phyloP scores from a whole-genome alignment of 2,113 vertebrate genomes.

The Globicephala melas region DNA sequence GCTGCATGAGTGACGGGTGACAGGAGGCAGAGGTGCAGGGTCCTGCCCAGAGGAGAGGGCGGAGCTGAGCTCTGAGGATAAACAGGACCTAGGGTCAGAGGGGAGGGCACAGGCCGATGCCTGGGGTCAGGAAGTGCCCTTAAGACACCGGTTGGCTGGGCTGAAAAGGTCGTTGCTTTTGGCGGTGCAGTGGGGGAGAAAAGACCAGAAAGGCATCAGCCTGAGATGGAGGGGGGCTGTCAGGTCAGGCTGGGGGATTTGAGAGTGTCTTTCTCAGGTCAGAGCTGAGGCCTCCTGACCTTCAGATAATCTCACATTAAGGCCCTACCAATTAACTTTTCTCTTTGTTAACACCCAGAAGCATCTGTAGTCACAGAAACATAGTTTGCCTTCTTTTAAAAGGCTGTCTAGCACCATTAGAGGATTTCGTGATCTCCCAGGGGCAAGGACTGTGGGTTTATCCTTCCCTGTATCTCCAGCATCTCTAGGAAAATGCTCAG shows the following conservation, averaged over 20 bases:
- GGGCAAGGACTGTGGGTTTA: too few species aligned
- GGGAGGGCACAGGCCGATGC: fast-evolving
- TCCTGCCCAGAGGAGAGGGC: neutral
- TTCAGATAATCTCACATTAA: neutral
- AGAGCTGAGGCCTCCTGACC: neutral
- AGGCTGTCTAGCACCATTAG: neutral
- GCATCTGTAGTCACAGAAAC: neutral
- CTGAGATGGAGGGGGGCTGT: neutral
- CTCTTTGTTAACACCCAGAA: neutral
- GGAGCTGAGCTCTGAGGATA: neutral
- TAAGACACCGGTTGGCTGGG: neutral
- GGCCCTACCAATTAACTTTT: neutral
- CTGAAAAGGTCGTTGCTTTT: neutral
- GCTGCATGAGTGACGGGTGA: neutral
- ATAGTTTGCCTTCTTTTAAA: neutral
- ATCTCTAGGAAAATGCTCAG: neutral
- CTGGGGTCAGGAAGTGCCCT: neutral
- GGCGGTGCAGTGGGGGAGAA: neutral
- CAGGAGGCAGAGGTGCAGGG: neutral
- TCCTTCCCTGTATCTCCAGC: neutral
- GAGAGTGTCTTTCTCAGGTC: neutral
- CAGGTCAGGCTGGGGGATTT: neutral
- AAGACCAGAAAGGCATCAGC: neutral
- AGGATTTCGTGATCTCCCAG: neutral
- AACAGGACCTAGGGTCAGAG: fast-evolving